phyloP scores from a whole-genome alignment of 2,888 invertebrate genomes.

The Endomychus coccineus region DNA sequence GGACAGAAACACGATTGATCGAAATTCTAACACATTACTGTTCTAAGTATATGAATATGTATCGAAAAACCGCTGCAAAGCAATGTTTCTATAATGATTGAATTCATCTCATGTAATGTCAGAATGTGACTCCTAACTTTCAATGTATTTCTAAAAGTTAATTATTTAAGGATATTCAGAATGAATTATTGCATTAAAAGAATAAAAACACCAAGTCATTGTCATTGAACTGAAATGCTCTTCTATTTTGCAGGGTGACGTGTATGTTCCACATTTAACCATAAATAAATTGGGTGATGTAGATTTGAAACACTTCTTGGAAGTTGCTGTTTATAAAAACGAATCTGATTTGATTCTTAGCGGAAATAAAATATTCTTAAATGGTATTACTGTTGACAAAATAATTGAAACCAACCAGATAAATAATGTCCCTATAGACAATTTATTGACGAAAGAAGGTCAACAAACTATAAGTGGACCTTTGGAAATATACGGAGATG shows the following conservation, averaged over 20 bases:
- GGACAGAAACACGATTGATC: too few species aligned
- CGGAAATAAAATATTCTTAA: constrained; percentile 33
- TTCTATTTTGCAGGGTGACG: constrained; percentile 30
- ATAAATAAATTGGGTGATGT: constrained; percentile 38
- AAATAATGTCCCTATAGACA: constrained; percentile 39
- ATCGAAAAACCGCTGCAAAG: too few species aligned
- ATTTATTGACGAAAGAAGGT: constrained; percentile 40
- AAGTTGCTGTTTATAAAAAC: constrained; percentile 42
- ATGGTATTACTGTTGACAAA: constrained; percentile 36
- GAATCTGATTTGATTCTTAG: constrained; percentile 32
- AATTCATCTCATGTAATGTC: too few species aligned
- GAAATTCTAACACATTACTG: too few species aligned
- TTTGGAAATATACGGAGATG: constrained; percentile 35
- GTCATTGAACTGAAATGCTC: too few species aligned
- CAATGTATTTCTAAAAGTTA: too few species aligned
- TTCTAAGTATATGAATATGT: too few species aligned
- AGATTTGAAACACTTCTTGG: constrained; percentile 38
- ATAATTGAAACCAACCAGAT: constrained; percentile 37
- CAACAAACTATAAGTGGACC: constrained; percentile 35
- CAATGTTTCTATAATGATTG: too few species aligned
- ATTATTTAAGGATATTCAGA: too few species aligned
- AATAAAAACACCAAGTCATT: too few species aligned
- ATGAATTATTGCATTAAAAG: too few species aligned
- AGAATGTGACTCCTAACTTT: too few species aligned
- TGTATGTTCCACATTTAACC: constrained; percentile 29